phyloP scores from a whole-genome alignment of 2,797 vertebrate genomes.

The Propithecus deckenii region DNA sequence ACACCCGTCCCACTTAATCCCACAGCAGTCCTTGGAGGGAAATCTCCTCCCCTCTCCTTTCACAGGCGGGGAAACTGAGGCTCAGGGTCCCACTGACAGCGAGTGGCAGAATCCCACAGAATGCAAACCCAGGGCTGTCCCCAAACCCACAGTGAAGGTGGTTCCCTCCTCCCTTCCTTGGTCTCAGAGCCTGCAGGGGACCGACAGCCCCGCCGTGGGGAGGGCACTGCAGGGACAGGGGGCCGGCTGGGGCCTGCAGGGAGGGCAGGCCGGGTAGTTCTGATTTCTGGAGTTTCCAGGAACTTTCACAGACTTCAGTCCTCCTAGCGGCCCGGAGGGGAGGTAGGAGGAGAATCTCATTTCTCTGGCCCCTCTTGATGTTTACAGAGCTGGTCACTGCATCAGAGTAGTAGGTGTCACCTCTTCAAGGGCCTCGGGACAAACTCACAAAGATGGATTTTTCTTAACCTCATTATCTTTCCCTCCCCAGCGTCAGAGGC shows the following conservation, averaged over 20 bases:
- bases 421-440: neutral
- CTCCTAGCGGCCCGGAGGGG: accelerated
- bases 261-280: neutral
- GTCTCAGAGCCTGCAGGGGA: neutral
- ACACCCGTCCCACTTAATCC: neutral
- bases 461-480: constrained; percentile 16
- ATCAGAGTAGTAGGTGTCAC: neutral
- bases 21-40: neutral
- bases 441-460: neutral
- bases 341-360: neutral
- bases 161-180: neutral
- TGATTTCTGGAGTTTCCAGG: neutral
- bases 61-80: neutral
- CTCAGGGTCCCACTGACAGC: neutral
- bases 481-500: neutral
- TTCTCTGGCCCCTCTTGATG: neutral
- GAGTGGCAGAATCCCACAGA: neutral
- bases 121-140: neutral
- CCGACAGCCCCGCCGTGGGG: accelerated
- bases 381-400: neutral
- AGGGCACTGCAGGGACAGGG: neutral
- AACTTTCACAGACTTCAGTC: neutral
- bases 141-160: neutral
- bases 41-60: neutral
- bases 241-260: neutral